Percentiles rank a stretch among this genome's conserved stretches.
Evolutionary conservation across 2,888 invertebrate genomes (phyloP).

Genomic region (Seira musarum): DNA sequence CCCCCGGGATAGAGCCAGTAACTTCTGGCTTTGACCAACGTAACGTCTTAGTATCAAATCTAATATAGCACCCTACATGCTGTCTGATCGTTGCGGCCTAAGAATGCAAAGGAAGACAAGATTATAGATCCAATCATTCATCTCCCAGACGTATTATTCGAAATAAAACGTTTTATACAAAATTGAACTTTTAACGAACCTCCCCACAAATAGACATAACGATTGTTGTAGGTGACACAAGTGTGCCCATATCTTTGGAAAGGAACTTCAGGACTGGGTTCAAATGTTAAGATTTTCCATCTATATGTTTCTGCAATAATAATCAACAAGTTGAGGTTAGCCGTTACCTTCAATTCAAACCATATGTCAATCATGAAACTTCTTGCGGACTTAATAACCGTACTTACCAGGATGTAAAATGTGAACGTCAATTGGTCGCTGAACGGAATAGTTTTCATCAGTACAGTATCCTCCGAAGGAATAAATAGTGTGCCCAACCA

Average conservation of each 20-base stretch:
- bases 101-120: no score
- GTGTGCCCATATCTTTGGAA: slow-evolving; percentile 94
- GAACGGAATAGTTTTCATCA: slow-evolving; percentile 83
- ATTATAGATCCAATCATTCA: no score
- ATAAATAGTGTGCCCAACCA: slow-evolving; percentile 84
- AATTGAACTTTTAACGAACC: slow-evolving; percentile 74
- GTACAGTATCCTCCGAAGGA: slow-evolving; percentile 95
- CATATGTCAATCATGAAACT: not conserved
- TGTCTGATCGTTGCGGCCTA: slow-evolving; percentile 82
- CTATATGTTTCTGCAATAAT: slow-evolving; percentile 74
- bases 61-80: slow-evolving; percentile 86
- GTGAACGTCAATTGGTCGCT: slow-evolving; percentile 89
- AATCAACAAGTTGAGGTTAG: no score
- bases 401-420: slow-evolving; percentile 82
- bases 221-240: slow-evolving; percentile 82
- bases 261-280: slow-evolving; percentile 75
- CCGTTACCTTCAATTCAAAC: no score
- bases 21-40: slow-evolving; percentile 81
- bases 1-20: slow-evolving; percentile 82
- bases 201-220: slow-evolving; percentile 91
- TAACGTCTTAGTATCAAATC: slow-evolving; percentile 77
- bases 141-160: no score
- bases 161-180: not conserved
- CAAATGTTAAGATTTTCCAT: slow-evolving; percentile 74
- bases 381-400: no score